Evolutionary conservation across 2,797 vertebrate species (phyloP), one percentile per base, ranked within the genome.

Genomic region (Pterois miles): DNA sequence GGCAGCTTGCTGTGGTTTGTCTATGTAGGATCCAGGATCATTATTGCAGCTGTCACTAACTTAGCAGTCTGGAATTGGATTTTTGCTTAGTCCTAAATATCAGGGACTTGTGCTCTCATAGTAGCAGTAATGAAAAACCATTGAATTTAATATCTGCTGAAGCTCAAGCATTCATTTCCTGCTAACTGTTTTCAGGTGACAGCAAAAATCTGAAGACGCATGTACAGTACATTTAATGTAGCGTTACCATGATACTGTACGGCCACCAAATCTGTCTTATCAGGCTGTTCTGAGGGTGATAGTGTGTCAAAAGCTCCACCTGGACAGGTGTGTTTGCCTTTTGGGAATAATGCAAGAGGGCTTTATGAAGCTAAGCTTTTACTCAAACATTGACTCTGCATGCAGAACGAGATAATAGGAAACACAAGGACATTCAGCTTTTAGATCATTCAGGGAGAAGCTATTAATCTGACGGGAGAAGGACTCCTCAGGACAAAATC

Each of bases 251-350:
- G 58, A 66, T 40, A 33, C 23, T 69, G 33, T 4, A 27, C 10
- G 38, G 76, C 46, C 46, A 13, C 33, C 29, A 59, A 29, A 33
- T 76, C 62, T 71, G 25, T 59, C 62, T 79, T 86, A 77, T 84
- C 62, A 18, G 22, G 4, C 50, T 59, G 65, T 87, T 90, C 76
- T 64, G 63, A 81, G 58, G 36, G 50, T 3, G 40, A 76, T 82
- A 71, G 80, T 54, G 58, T 83, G 79, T 90, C 75, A 77, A 77
- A 88, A 59, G 75, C 74, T 60, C 76, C 84, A 83, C 74, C 83
- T 80, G 86, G 82, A 86, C 93, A 93, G 91, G 88, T 94, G 88
- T 94, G 87, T 94, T 94, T 92, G 76, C 88, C 43, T 76, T 60
- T 70, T 11, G 25, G 36, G 78, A 74, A 86, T 84, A 87, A 91